Evolutionary conservation across 1,140 invertebrate species (phyloP).

Genomic region (Achroia grisella): DNA sequence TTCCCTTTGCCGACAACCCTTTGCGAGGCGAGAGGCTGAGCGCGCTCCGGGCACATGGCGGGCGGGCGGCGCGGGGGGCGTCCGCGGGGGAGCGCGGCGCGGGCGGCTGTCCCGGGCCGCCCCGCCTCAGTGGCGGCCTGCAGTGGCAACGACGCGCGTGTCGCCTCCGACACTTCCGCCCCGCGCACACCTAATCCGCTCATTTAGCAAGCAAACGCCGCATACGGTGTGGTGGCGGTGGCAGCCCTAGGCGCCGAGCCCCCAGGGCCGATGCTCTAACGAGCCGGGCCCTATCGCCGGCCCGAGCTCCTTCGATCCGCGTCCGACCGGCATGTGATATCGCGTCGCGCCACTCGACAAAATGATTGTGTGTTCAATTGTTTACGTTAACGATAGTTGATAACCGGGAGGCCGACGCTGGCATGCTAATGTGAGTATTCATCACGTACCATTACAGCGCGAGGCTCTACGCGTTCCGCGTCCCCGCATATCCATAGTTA

Average conservation of each 20-base stretch:
- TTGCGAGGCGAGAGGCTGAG: conserved; percentile 42
- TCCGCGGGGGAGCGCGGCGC: conserved; percentile 17
- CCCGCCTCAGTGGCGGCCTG: conserved; percentile 67
- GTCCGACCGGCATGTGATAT: conserved; percentile 44
- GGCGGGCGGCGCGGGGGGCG: conserved; percentile 19
- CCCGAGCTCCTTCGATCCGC: conserved; percentile 41
- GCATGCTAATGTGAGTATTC: conserved; percentile 69
- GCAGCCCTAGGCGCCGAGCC: conserved; percentile 40
- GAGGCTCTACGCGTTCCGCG: background rate
- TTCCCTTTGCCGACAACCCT: conserved; percentile 60
- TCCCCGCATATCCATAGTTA: background rate
- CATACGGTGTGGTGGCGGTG: conserved; percentile 42
- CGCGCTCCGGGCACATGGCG: conserved; percentile 59
- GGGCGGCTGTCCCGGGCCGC: conserved; percentile 51
- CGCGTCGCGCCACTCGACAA: conserved; percentile 29
- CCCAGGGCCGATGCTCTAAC: conserved; percentile 38
- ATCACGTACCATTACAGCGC: background rate
- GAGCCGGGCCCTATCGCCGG: conserved; percentile 38
- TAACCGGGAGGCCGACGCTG: conserved; percentile 56
- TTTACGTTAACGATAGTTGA: conserved; percentile 66
- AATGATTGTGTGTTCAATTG: conserved; percentile 53
- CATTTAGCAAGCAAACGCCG: conserved; percentile 63
- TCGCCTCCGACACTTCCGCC: conserved; percentile 60
- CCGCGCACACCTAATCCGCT: conserved; percentile 46
- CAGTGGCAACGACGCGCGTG: conserved; percentile 66